Conservation (phyloP, 2,113 vertebrate species). For the Tretioscincus oriximinensis region DNA sequence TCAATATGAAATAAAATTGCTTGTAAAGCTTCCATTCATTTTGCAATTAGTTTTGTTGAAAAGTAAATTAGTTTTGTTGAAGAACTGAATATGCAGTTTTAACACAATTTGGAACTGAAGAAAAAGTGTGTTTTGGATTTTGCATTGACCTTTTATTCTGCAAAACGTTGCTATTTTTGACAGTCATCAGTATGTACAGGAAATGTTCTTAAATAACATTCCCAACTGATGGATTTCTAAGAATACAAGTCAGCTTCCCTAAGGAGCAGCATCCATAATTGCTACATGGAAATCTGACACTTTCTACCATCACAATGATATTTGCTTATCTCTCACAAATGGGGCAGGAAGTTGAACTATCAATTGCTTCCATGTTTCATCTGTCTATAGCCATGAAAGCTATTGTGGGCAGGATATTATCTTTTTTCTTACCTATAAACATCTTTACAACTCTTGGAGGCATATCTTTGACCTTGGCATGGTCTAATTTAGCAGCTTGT, state of each 20-base stretch:
- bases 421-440: background rate
- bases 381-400: background rate
- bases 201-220: background rate
- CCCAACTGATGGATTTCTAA: background rate
- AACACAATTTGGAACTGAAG: background rate
- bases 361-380: background rate
- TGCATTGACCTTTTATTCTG: slow-evolving; percentile 11
- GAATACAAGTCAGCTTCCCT: background rate
- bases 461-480: too few species aligned
- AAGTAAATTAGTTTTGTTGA: slow-evolving; percentile 24
- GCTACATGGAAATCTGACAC: background rate
- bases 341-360: background rate
- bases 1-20: background rate
- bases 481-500: too few species aligned
- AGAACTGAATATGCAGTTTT: slow-evolving; percentile 14
- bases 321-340: background rate
- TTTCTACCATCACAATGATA: background rate
- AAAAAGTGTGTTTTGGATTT: slow-evolving; percentile 15
- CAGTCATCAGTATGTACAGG: background rate
- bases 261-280: background rate
- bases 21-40: slow-evolving; percentile 14
- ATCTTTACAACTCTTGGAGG: background rate
- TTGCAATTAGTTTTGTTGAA: background rate
- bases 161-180: slow-evolving; percentile 1
- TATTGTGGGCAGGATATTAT: background rate